Evolutionary conservation across 2,113 vertebrate genomes (phyloP), one percentile per base, ranked within the genome.

Genomic region (Gobius niger): DNA sequence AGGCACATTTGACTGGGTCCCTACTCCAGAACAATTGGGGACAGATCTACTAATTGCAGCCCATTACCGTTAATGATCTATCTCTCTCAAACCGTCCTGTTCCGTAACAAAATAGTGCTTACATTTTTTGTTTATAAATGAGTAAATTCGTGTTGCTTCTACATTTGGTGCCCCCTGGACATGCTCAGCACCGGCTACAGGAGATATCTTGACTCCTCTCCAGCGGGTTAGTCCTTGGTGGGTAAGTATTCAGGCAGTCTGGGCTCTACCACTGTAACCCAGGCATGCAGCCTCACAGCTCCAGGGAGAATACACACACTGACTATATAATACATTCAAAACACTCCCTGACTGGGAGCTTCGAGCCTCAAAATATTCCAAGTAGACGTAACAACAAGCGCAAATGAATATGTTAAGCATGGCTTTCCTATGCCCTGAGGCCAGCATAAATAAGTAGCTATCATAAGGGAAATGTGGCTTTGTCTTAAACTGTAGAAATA

Each of bases 241-340:
- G 75, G 73, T 67, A 78, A 66, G 71, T 76, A 86, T 78, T 78
- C 75, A 82, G 77, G 76, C 67, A 46, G 63, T 41, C 54, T 46
- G 62, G 68, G 49, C 73, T 59, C 64, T 70, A 75, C 72, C 63
- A 2, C 9, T 14, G 76, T 57, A 78, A 76, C 76, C 61, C 75
- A 83, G 77, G 75, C 77, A 81, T 81, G 81, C 80, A 80, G 76
- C 81, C 82, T 59, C 56, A 73, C 9, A 14, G 70, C 64, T 86
- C 83, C 71, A 49, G 44, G 80, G 75, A 78, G 64, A 60, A 60
- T 59, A 65, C 63, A 75, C 75, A 70, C 70, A 65, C 79, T 70
- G 70, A 75, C 71, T 67, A 46, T 71, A 71, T 84, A 77, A 87
- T 82, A 85, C 75, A 81, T 91, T 83, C 82, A 76, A 65, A 82